These are phyloP conservation scores for Cephus pulcher DNA, from an alignment of 2,888 invertebrate genomes.

Conservation along the genomic window DNA sequence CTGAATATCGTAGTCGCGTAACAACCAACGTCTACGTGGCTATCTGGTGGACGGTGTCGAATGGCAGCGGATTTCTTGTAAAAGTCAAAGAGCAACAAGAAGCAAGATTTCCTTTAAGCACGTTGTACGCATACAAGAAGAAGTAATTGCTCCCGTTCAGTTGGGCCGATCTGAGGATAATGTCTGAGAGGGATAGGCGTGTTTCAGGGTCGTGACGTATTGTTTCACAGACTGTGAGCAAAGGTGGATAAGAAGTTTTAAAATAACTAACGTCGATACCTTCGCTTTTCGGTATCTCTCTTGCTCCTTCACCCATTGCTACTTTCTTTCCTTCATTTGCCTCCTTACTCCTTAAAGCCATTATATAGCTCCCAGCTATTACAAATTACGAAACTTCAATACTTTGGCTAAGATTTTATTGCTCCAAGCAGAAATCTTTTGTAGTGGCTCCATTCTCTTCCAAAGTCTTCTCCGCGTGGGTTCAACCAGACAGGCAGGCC, in stretches of 20 bases:
- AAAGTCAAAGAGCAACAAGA: neutral
- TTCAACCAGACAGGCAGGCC: neutral
- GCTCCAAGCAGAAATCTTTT: neutral
- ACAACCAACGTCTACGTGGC: neutral
- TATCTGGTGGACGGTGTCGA: neutral
- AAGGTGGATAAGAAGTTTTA: neutral
- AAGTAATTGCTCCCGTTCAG: neutral
- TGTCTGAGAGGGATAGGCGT: neutral
- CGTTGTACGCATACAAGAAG: neutral
- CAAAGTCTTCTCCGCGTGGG: neutral
- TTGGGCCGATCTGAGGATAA: neutral
- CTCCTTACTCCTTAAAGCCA: neutral
- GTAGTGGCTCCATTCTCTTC: neutral
- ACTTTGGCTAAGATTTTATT: neutral
- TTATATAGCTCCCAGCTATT: neutral
- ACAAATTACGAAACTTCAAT: neutral
- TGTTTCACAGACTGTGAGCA: neutral
- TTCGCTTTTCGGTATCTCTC: neutral
- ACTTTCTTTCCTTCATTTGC: neutral
- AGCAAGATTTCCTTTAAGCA: neutral
- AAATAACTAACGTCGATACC: neutral
- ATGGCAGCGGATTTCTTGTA: neutral
- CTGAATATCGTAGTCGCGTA: neutral
- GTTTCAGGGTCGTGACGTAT: constrained; percentile 10
- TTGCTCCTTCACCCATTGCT: neutral